Evolutionary conservation across 2,113 vertebrate genomes (phyloP), one percentile per base, ranked within the genome.

Genomic region (Neopipo cinnamomea): DNA sequence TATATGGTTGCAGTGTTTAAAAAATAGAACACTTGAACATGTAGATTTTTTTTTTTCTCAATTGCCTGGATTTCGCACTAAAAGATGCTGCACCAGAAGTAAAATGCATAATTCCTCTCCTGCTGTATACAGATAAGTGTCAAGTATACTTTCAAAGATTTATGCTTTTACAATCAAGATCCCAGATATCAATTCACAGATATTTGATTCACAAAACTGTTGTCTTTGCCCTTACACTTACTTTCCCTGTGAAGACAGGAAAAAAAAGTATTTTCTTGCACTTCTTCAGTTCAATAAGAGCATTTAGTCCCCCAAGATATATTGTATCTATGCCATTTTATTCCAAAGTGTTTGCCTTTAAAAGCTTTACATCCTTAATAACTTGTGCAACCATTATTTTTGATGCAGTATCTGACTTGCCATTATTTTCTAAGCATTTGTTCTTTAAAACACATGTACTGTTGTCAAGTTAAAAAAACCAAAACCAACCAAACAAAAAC

Each of bases 201-300:
- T 77, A 55, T 50, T 28, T 42, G 70, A 73, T 89, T 61, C 22
- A 72, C 35, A 62, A 44, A 58, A n/a, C 3, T 0, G 2, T 50
- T 84, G 61, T 50, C 24, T 84, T 70, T 80, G 68, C 80, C 31
- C 20, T 74, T 80, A 50, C 14, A 35, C 2, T 66, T 63, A 28
- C 5, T 46, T 87, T 42, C 18, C 55, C 13, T 85, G 5, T 17
- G 12, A 56, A 81, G 25, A 59, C 0, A 0, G 0, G 0, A 33
- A 63, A 59, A 62, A 42, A 20, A 15, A 50, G 14, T 17, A 16
- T 59, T 65, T 94, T 2, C 14, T 56, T 87, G 23, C 6, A 39
- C 8, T 37, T 81, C 89, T 93, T 39, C n/a, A 44, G 12, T 70
- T 42, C 3, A 2, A 30, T 22, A 80, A 56, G 11, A 68, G 10